Conservation (phyloP, 2,797 vertebrate species). For the Lindbergichthys nudifrons region DNA sequence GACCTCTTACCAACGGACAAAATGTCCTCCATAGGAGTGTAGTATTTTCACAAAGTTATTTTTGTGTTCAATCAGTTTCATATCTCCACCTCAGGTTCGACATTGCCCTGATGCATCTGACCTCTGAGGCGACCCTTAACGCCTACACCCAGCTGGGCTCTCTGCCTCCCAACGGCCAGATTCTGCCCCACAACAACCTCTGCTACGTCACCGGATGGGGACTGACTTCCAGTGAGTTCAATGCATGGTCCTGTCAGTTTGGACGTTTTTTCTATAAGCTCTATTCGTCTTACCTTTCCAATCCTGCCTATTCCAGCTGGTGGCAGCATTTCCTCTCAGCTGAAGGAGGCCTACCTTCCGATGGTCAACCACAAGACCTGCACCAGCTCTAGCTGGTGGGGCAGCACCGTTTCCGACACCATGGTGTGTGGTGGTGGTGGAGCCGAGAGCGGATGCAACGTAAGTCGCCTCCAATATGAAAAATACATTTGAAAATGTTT, state of each 20-base stretch:
- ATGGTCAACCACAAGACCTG: slow-evolving; percentile 82
- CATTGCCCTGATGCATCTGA: slow-evolving; percentile 87
- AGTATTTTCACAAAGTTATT: not conserved
- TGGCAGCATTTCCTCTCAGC: slow-evolving; percentile 78
- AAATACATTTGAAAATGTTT: too few species aligned
- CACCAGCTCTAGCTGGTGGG: slow-evolving; percentile 84
- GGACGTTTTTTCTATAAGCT: not conserved
- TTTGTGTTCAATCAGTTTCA: slow-evolving; percentile 11
- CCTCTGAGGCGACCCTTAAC: slow-evolving; percentile 78
- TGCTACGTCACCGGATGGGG: slow-evolving; percentile 93
- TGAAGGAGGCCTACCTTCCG: slow-evolving; percentile 88
- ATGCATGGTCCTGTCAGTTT: not conserved
- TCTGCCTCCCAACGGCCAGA: slow-evolving; percentile 78
- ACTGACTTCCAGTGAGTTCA: slow-evolving; percentile 84
- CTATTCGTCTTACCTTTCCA: not conserved
- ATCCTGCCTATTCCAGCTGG: slow-evolving; percentile 71
- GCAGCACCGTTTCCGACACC: slow-evolving; percentile 79
- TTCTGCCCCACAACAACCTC: slow-evolving; percentile 84
- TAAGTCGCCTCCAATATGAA: slow-evolving; percentile 52
- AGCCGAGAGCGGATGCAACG: slow-evolving; percentile 85
- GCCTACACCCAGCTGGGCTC: slow-evolving; percentile 81
- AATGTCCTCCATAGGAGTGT: not conserved
- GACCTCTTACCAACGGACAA: not conserved
- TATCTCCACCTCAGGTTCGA: slow-evolving; percentile 68
- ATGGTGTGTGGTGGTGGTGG: slow-evolving; percentile 89